Base-by-base conservation (phyloP, 2,888 invertebrate species). In the Eupelmus urozonus region DNA sequence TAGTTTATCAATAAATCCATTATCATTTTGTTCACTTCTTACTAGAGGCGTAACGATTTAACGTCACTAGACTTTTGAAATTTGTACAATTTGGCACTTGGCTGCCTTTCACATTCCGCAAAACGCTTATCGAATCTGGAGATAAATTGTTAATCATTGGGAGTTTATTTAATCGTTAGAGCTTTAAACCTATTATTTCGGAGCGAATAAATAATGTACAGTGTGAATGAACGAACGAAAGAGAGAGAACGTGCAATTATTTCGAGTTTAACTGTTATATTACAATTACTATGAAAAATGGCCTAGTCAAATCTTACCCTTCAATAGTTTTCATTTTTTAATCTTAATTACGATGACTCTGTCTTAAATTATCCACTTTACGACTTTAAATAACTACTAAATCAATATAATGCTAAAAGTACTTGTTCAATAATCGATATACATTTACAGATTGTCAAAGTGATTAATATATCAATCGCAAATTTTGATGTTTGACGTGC, bases 81-180 rank as follows among this genome's bases (percentile, higher is more conserved):
- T 78, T 78, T 70, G 59, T 70, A 51, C 42, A 42, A 11, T 72
- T 79, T 76, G 79, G 72, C 76, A 79, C 79, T 72, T 76, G 66
- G 76, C 76, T 78, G 70, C 70, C 74, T 71, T 66, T 67, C 34
- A 67, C 72, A 76, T 70, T 78, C 65, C 75, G 75, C 51, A 62
- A 45, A 18, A 78, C 25, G 62, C 67, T 70, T 65, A 69, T 63
- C 49, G 23, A 62, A 49, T 9, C 34, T 34, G 34, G 34, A 34
- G 34, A 3, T 34, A 29, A 51, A 75, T 42, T 69, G 45, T 57
- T 63, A 57, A 60, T 29, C 63, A 67, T 20, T 40, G 59, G 45
- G 2, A 67, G 51, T 67, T 77, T 60, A 72, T 65, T 23, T 77
- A 23, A 55, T 60, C 66, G 60, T 66, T 78, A 78, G 71, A 72